Percentiles rank a stretch among this genome's conserved stretches.
Evolutionary conservation across 2,797 vertebrate species (phyloP).

Genomic region (Poecile montanus): DNA sequence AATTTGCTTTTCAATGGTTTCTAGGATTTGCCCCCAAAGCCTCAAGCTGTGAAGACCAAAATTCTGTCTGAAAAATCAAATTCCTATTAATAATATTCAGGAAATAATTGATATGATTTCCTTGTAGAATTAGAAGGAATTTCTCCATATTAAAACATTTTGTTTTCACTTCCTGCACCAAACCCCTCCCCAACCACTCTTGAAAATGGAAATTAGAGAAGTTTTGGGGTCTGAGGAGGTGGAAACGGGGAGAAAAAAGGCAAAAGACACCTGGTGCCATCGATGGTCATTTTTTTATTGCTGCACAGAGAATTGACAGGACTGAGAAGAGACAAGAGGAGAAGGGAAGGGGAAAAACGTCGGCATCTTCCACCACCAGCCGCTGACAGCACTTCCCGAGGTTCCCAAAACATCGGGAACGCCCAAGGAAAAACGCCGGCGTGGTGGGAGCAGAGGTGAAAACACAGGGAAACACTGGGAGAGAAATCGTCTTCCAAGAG

Average conservation of each 20-base stretch:
- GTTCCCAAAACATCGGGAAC: background rate
- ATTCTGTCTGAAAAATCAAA: background rate
- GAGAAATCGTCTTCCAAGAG: accelerated
- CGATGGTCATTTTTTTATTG: conserved; percentile 45
- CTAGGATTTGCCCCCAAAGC: background rate
- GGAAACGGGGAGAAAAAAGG: background rate
- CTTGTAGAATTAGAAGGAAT: background rate
- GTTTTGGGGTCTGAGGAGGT: accelerated
- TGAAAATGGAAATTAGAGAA: background rate
- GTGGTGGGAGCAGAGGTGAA: accelerated
- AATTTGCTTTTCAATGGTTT: background rate
- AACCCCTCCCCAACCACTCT: background rate
- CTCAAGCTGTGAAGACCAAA: background rate
- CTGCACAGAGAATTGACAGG: background rate
- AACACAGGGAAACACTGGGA: background rate
- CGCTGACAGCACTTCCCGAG: background rate
- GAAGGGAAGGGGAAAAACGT: background rate
- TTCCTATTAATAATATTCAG: background rate
- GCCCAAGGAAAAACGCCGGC: accelerated
- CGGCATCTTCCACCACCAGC: background rate
- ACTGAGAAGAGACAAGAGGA: background rate
- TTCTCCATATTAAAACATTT: accelerated
- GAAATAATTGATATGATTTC: background rate
- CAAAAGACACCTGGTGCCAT: background rate
- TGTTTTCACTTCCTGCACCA: background rate